Base-by-base conservation (phyloP, 1,140 invertebrate species). In the Drosophila simulans region DNA sequence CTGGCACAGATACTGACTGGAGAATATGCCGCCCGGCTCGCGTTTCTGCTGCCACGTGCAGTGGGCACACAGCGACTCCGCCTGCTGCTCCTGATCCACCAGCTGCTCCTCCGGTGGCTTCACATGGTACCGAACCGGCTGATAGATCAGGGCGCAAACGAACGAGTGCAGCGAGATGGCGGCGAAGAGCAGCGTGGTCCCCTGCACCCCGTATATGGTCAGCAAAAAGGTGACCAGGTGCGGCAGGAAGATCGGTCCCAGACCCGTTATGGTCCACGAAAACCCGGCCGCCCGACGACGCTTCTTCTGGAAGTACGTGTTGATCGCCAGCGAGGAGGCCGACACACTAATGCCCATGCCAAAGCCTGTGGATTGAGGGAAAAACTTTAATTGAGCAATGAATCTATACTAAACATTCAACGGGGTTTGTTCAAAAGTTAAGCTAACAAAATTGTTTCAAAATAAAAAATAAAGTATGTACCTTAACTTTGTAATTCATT, bases 1-100 rank as follows among this genome's bases (percentile, higher is more conserved):
- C 80, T 95, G 95, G 74, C 94, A 94, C 25, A 95, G 92, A 89
- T 95, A 95, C 80, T 95, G 95, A 89, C 95, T 95, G 58, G 94
- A 94, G 79, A 95, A 94, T 34, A 94, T 91, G 59, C 93, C 81
- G 4, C 93, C 80, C 62, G 92, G 92, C 66, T 93, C 80, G 0
- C 79, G 86, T 7, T 91, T 90, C 4, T 68, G 72, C 39, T 85
- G 77, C 65, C 80, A 53, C 52, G 85, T 31, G 64, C 91, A 92
- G n/a, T 83, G 91, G n/a, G 75, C 59, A 20, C 91, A 92, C 46
- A 84, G n/a, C n/a, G 25, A 1, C 35, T 74, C 73, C 8, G 52
- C 15, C 49, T 64, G 56, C 55, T 31, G 55, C 58, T 68, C 37
- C 55, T 43, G 39, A 10, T 63, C 62, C 34, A 13, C 31, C 40